Evolutionary conservation across 2,797 vertebrate species (phyloP), one percentile per base, ranked within the genome.

Genomic region (Macrochelys suwanniensis): DNA sequence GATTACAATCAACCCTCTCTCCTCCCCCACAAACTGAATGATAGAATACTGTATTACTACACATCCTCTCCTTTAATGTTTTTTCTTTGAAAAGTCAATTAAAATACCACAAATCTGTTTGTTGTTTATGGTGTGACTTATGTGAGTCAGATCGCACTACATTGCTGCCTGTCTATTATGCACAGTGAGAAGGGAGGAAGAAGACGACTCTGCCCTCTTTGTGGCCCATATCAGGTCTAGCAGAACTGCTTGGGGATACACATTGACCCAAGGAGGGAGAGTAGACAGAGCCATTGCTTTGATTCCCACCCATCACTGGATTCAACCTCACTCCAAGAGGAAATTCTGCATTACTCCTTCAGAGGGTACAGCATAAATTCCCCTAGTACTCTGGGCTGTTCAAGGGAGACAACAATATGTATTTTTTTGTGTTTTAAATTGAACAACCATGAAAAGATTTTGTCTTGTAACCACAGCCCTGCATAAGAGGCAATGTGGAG

Each of bases 1-100:
- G 78, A 87, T 82, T 59, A 50, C 85, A 82, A 93, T 94, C 94
- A 91, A 16, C 21, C 65, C 76, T 23, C 19, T 51, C 84, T 5
- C 9, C 26, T 54, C n/a, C n/a, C n/a, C 37, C 68, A 71, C 68
- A 71, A 23, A 9, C 25, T 0, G 1, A 91, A 13, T 1, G 2
- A 25, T 61, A 7, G 4, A 23, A 23, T 47, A 10, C 74, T 53
- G 45, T 21, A 59, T 95, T 89, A 33, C 57, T 6, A 2, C 68
- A 56, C 5, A 4, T 2, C 2, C 45, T 87, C 74, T 33, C 23
- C 6, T 89, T 89, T 82, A 77, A 37, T 65, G 47, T 0, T 85
- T 65, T 87, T 94, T 84, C 37, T 80, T 94, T 80, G 65, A 50
- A 12, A 53, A 84, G 5, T 7, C 54, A 6, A 25, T 51, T 42